Evolutionary conservation across 2,113 vertebrate genomes (phyloP), one percentile per base, ranked within the genome.

Genomic region (Polypterus bichir): DNA sequence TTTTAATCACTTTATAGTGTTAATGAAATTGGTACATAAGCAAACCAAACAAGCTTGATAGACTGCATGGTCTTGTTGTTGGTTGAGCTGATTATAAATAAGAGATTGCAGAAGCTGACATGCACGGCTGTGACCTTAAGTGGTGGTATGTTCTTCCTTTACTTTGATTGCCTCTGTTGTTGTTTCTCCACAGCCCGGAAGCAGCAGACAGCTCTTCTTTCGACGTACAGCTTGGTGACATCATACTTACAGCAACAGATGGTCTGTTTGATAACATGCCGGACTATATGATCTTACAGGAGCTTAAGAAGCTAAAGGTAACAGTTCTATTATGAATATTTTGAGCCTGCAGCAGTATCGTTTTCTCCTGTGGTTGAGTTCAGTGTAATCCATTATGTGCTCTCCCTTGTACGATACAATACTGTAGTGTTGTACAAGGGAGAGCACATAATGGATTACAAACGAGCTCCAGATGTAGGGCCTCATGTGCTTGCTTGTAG

Each of bases 231-330:
- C 87, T 99, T 0, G 96, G 96, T 68, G 96, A 99, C 79, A 98
- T 99, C 74, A 99, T 99, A 76, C 77, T 99, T 69, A 98, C 96
- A 0, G 96, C 96, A 0, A 94, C 93, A 0, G 95, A 99, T 0
- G 95, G 96, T 5, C 91, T 98, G 54, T 99, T 99, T 68, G 96
- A 98, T 88, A 99, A 99, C 85, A 98, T 98, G 95, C 94, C 96
- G 8, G 96, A 99, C 77, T 97, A 98, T 74, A 99, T 99, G 96
- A 99, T 99, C 59, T 91, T 99, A 57, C 94, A 95, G 77, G 96
- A 99, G 80, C 72, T 99, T 2, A 95, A 97, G 67, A 98, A 97
- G 76, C 86, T 99, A 45, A 98, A 98, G 92, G 96, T 93, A 70
- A 69, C 56, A 5, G 11, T 6, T 7, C 7, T 51, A 2, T 46